Conservation (phyloP, 92 coral and sea anemone genomes). For the Epizoanthus fatuus region DNA sequence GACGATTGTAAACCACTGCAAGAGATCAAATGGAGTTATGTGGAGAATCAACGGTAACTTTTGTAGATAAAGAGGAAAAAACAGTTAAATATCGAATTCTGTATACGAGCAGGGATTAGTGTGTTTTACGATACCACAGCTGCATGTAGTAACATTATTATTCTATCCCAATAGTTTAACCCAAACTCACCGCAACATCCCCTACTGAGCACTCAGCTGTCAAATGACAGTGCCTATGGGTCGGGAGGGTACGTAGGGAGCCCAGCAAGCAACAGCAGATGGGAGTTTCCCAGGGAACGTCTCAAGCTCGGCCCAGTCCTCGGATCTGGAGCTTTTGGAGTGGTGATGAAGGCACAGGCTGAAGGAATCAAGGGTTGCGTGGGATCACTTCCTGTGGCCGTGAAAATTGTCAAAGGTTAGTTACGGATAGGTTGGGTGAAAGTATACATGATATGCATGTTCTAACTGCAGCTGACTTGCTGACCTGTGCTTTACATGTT, state of each 20-base stretch:
- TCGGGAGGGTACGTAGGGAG: conserved; percentile 7
- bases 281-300: conserved; percentile 98
- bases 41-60: no score
- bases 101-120: no score
- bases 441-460: not conserved
- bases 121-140: no score
- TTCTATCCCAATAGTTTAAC: not conserved
- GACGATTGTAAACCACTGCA: no score
- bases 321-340: conserved; percentile 98
- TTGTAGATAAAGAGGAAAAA: no score
- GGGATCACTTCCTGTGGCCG: conserved; percentile 95
- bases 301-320: conserved; percentile 80
- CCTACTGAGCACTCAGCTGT: conserved; percentile 20
- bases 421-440: not conserved
- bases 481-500: no score
- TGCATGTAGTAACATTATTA: not conserved
- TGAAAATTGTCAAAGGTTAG: conserved; percentile 96
- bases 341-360: conserved; percentile 99
- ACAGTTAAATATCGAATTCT: no score
- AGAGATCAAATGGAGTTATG: no score
- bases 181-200: conserved; percentile 31
- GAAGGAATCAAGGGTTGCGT: conserved; percentile 97
- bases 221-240: conserved; percentile 21
- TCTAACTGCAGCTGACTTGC: not conserved
- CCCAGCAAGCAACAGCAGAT: conserved; percentile 80